Conservation (phyloP, 2,113 vertebrate species). For the Ailuropoda melanoleuca region DNA sequence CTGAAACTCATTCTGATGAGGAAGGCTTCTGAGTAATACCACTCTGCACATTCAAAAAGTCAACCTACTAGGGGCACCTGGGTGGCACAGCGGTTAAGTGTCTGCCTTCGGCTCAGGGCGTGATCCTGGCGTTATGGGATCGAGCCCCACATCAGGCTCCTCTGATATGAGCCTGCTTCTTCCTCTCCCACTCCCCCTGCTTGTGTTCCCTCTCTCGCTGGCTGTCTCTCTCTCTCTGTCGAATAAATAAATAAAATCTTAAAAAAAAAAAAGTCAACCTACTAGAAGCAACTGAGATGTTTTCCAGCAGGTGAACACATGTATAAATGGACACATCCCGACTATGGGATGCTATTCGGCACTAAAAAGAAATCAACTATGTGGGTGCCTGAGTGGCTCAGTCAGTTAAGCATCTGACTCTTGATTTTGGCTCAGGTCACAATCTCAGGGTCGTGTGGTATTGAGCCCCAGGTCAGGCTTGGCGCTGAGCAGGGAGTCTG, state of each 20-base stretch:
- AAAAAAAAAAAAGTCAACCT: not conserved
- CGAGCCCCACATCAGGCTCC: no score
- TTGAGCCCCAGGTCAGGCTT: not conserved
- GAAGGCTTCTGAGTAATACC: not conserved
- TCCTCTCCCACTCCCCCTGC: no score
- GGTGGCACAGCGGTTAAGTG: no score
- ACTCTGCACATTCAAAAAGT: not conserved
- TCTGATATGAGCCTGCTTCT: no score
- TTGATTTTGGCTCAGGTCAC: not conserved
- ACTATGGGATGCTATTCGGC: not conserved
- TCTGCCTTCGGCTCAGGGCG: no score
- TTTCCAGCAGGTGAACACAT: not conserved
- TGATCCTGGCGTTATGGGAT: no score
- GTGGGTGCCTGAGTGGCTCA: not conserved
- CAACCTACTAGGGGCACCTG: not conserved
- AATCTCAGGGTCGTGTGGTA: not conserved
- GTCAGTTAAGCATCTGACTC: not conserved
- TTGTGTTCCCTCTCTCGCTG: no score
- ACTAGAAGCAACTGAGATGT: not conserved
- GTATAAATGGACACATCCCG: not conserved
- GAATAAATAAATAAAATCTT: no score
- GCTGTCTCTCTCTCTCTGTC: no score
- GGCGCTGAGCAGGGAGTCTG: not conserved
- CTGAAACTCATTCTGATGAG: not conserved
- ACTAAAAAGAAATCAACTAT: not conserved